These are phyloP conservation scores for Denticeps clupeoides DNA, from an alignment of 2,797 vertebrate species.

Conservation along the genomic window DNA sequence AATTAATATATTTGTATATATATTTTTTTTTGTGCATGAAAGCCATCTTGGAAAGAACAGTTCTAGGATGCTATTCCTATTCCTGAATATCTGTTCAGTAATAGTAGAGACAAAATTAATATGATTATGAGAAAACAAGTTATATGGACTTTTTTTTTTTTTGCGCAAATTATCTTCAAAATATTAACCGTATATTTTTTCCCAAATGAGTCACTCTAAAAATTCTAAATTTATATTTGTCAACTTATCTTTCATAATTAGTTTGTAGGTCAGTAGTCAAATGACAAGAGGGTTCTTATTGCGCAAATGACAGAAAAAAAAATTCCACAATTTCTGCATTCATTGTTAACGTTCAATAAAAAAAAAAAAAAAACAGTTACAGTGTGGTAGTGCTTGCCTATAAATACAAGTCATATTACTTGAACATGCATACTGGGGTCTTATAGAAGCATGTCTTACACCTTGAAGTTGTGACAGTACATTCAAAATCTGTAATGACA, in stretches of 20 bases:
- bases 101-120: too few species aligned
- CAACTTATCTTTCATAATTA: not conserved
- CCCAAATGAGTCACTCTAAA: too few species aligned
- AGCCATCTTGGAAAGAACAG: slow-evolving; percentile 13
- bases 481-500: not conserved
- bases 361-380: not conserved
- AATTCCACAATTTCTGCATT: too few species aligned
- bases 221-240: too few species aligned
- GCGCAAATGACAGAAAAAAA: too few species aligned
- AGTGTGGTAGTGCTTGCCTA: slow-evolving; percentile 3
- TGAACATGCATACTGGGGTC: slow-evolving; percentile 3
- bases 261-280: slow-evolving; percentile 5
- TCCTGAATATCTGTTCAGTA: too few species aligned
- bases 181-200: too few species aligned
- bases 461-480: not conserved
- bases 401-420: slow-evolving; percentile 6
- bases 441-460: slow-evolving; percentile 12
- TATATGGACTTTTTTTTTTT: too few species aligned
- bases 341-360: not conserved
- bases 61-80: too few species aligned
- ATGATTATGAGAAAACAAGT: too few species aligned
- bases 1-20: slow-evolving; percentile 56
- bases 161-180: too few species aligned
- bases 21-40: slow-evolving; percentile 37
- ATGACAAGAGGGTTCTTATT: not conserved